A percentile compares a stretch with the other conserved stretches of the same genome.
These are phyloP conservation scores for Saxidomus purpurata DNA, from an alignment of 1,140 invertebrate species.

Conservation along the genomic window DNA sequence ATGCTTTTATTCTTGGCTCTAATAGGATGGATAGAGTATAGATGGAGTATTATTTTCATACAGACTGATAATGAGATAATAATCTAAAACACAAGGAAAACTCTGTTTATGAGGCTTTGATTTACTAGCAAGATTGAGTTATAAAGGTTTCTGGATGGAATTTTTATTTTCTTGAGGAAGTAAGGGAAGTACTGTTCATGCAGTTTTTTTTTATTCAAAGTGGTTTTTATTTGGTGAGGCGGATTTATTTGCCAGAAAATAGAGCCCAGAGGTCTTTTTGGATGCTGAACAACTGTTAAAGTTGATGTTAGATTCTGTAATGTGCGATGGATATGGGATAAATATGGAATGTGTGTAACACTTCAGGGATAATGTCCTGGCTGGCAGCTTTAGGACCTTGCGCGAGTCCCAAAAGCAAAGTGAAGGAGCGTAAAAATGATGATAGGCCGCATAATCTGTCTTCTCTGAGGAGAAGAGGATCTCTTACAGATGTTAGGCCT, in stretches of 20 bases:
- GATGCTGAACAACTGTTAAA: background rate
- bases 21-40: conserved; percentile 37
- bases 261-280: background rate
- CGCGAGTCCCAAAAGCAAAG: conserved; percentile 64
- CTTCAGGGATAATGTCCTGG: conserved; percentile 53
- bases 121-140: conserved; percentile 52
- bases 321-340: conserved; percentile 4
- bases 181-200: conserved; percentile 18
- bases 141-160: conserved; percentile 46
- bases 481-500: conserved; percentile 58
- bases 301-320: background rate
- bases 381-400: conserved; percentile 63
- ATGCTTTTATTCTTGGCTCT: conserved; percentile 21
- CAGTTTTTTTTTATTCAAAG: conserved; percentile 19
- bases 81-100: conserved; percentile 55
- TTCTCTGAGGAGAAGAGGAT: conserved; percentile 60
- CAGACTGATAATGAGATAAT: conserved; percentile 57
- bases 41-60: conserved; percentile 55
- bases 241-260: background rate
- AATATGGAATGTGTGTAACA: background rate
- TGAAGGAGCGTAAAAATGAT: conserved; percentile 53
- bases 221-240: background rate
- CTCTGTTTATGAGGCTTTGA: conserved; percentile 48
- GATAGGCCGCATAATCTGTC: conserved; percentile 27
- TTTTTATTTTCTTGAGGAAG: conserved; percentile 59